Percentiles rank a stretch among this genome's conserved stretches.
Conservation (phyloP, 2,797 vertebrate species). For the Chelonia mydas region DNA sequence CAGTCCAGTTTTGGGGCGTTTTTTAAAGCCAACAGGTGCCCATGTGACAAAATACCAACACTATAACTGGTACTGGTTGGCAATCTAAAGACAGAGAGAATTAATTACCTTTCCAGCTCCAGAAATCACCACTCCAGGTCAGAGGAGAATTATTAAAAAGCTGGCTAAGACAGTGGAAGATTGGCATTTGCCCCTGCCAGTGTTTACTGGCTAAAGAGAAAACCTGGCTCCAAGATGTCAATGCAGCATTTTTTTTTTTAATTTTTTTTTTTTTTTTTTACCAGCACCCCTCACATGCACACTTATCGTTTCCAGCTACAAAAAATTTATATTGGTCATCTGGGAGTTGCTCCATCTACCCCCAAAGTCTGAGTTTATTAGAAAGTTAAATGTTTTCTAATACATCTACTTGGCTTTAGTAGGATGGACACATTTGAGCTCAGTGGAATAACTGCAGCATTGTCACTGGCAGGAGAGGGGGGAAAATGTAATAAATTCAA, state of each 20-base stretch:
- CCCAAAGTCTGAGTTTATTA: background rate
- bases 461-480: constrained; percentile 52
- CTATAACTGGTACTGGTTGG: background rate
- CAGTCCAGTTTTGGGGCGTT: background rate
- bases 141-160: background rate
- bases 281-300: background rate
- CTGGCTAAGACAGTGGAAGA: background rate
- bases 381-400: constrained; percentile 40
- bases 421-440: constrained; percentile 4
- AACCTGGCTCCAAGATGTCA: rapidly evolving
- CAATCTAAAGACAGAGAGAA: background rate
- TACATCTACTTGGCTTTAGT: constrained; percentile 2
- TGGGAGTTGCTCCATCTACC: background rate
- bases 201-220: background rate
- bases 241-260: background rate
- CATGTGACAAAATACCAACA: background rate
- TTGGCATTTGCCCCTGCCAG: background rate
- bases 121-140: background rate
- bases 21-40: background rate
- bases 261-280: background rate
- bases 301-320: background rate
- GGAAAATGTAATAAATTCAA: constrained; percentile 66
- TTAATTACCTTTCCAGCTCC: background rate
- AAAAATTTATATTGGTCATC: background rate
- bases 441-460: constrained; percentile 58